phyloP scores from a whole-genome alignment of 2,797 vertebrate genomes.

The Cynodonichthys magdalenae region DNA sequence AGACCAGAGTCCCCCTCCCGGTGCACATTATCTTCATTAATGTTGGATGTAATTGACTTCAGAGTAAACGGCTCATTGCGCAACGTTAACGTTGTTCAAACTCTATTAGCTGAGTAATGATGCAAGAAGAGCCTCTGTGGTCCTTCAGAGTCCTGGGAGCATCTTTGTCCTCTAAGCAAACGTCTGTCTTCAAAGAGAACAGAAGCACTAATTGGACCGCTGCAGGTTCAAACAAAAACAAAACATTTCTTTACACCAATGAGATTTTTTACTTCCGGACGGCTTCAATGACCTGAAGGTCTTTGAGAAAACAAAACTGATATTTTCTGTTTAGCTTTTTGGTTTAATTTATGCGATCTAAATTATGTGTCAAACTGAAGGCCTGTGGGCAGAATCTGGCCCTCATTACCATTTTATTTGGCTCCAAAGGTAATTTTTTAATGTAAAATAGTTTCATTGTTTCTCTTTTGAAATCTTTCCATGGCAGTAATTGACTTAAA shows the following conservation, averaged over 20 bases:
- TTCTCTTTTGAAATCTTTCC: no score
- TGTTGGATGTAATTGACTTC: constrained; percentile 47
- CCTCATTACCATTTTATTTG: no score
- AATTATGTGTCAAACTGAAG: background rate
- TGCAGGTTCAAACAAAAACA: constrained; percentile 15
- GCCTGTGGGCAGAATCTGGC: no score
- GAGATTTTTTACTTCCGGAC: constrained; percentile 32
- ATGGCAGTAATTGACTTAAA: no score
- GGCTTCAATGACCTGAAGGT: constrained; percentile 32
- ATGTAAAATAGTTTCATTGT: no score
- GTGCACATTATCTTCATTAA: constrained; percentile 49
- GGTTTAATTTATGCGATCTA: constrained; percentile 19
- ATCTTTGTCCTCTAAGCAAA: constrained; percentile 10
- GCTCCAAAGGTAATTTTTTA: no score
- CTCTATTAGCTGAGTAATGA: constrained; percentile 62
- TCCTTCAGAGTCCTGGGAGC: constrained; percentile 19
- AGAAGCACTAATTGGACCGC: constrained; percentile 39
- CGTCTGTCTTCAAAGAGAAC: constrained; percentile 35
- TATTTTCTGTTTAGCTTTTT: constrained; percentile 19
- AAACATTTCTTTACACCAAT: constrained; percentile 35
- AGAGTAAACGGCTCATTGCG: constrained; percentile 47
- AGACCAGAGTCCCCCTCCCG: constrained; percentile 22
- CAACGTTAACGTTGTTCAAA: constrained; percentile 50
- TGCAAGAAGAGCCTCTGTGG: constrained; percentile 34
- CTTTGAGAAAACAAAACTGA: constrained; percentile 24